Evolutionary conservation across 2,888 invertebrate species (phyloP), one percentile per base, ranked within the genome.

Genomic region (Bimastos eiseni): DNA sequence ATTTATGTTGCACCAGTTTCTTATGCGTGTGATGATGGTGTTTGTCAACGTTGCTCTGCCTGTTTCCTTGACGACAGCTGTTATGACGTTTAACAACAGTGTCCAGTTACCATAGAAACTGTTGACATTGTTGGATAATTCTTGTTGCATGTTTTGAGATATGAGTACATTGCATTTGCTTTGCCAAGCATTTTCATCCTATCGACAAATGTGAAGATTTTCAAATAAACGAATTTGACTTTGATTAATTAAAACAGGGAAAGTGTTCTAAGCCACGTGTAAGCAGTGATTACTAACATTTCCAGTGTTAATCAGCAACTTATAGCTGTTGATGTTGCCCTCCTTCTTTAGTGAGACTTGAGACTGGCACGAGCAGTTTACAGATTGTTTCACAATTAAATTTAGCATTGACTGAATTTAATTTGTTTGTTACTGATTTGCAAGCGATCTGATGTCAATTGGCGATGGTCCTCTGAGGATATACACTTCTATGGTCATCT

Each of bases 401-500:
- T 17, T 17, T 49, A 49, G 24, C 49, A 21, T 49, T 49, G 6
- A 24, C 24, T 5, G 19, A 21, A 49, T 24, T 49, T 1, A 49
- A 49, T 41, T 41, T 41, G 17, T 17, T 13, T 21, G 1, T 49
- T 49, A 11, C n/a, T 70, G 8, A 8, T n/a, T 17, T 11, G 8
- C 30, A 70, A 70, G 70, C 13, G 70, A 70, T 3, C 70, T 70
- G 30, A n/a, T 70, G 70, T 70, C n/a, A 13, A 70, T 30, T 17
- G 17, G 70, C 11, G 70, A 70, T 70, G 33, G 19, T 37, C 19
- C 38, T 37, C 19, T 41, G 33, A 89, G 30, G 41, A 49, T 0
- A 21, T 89, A 89, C 41, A 89, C 44, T 0, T 89, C 36, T 1
- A 44, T 89, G 89, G 89, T 49, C 41, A 90, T 86, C 34, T 86